These are phyloP conservation scores for Drosophila arizonae DNA, from an alignment of 1,140 invertebrate genomes.

Conservation along the genomic window DNA sequence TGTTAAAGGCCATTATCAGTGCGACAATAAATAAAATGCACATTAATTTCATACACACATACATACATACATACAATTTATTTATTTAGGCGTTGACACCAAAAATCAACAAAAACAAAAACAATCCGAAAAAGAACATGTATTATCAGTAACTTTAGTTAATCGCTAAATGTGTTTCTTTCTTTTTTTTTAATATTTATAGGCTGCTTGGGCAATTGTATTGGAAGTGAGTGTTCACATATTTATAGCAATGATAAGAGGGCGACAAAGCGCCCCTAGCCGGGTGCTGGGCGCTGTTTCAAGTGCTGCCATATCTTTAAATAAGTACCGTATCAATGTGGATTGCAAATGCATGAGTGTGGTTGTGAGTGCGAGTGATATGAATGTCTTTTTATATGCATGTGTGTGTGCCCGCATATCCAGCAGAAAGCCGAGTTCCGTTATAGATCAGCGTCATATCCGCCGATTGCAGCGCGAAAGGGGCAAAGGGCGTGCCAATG, in stretches of 20 bases:
- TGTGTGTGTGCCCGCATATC: slow-evolving; percentile 3
- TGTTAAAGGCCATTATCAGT: slow-evolving; percentile 17
- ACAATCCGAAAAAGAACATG: background rate
- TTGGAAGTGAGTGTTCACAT: slow-evolving; percentile 52
- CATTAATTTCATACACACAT: slow-evolving; percentile 1
- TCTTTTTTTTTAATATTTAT: slow-evolving; percentile 60
- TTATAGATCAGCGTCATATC: slow-evolving; percentile 27
- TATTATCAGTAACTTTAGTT: slow-evolving; percentile 47
- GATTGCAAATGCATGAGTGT: background rate
- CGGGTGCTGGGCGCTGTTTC: background rate
- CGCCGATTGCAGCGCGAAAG: slow-evolving; percentile 13
- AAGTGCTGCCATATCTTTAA: slow-evolving; percentile 28
- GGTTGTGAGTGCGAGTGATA: slow-evolving; percentile 10
- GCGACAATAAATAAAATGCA: slow-evolving; percentile 11
- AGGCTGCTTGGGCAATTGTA: slow-evolving; percentile 45
- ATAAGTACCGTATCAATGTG: slow-evolving; percentile 1
- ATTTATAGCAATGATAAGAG: slow-evolving; percentile 65
- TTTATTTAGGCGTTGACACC: slow-evolving; percentile 12
- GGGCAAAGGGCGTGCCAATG: background rate
- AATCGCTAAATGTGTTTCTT: slow-evolving; percentile 26
- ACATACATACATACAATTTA: background rate
- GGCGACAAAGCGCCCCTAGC: slow-evolving; percentile 15
- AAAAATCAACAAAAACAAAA: background rate
- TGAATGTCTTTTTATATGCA: background rate
- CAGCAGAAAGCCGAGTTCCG: slow-evolving; percentile 5